A percentile compares a stretch with the other conserved stretches of the same genome.
Evolutionary conservation across 2,113 vertebrate genomes (phyloP).

Genomic region (Tringa solitaria): DNA sequence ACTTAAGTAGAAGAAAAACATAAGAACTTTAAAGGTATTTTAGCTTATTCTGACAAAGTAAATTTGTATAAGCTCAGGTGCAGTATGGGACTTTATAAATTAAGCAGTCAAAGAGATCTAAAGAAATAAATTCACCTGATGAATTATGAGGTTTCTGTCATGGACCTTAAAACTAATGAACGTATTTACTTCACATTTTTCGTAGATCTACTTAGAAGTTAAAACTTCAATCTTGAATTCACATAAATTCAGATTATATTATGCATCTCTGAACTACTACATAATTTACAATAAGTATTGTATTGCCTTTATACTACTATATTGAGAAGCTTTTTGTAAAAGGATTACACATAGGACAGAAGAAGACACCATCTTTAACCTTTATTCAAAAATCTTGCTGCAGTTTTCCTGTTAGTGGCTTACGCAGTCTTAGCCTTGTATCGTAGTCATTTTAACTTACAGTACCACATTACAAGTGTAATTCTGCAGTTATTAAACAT

Average conservation of each 20-base stretch:
- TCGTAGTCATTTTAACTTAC: background rate
- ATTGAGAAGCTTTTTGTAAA: background rate
- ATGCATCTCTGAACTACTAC: background rate
- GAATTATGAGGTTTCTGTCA: background rate
- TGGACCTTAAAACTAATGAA: background rate
- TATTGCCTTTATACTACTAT: background rate
- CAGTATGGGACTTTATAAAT: background rate
- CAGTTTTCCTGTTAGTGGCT: background rate
- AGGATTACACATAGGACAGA: background rate
- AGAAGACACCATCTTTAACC: background rate
- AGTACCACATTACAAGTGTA: background rate
- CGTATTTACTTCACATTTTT: background rate
- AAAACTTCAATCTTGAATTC: background rate
- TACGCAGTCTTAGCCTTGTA: background rate
- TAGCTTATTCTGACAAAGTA: background rate
- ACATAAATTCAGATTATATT: background rate
- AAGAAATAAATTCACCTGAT: background rate
- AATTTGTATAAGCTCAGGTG: background rate
- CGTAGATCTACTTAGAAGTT: background rate
- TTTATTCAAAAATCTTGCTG: background rate
- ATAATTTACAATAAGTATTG: background rate
- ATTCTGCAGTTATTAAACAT: background rate
- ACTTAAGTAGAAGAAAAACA: background rate
- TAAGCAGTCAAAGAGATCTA: background rate
- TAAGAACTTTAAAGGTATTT: background rate